Evolutionary conservation across 2,797 vertebrate genomes (phyloP).

Genomic region (Hippopotamyrus pictus): DNA sequence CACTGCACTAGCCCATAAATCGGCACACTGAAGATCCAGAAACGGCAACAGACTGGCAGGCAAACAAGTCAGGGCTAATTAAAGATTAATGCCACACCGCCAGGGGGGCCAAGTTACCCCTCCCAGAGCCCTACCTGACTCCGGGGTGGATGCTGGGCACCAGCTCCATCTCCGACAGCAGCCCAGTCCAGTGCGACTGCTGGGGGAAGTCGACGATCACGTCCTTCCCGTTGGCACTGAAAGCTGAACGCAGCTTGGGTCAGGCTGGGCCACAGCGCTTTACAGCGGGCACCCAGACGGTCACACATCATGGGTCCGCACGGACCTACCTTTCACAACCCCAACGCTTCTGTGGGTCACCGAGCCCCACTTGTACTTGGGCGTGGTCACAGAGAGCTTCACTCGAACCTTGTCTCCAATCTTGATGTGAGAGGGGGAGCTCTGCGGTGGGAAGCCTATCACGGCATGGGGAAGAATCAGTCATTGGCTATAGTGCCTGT

Average conservation of each 20-base stretch:
- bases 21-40: background rate
- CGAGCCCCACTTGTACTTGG: slow-evolving; percentile 98
- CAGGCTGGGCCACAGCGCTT: background rate
- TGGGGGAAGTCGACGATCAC: slow-evolving; percentile 97
- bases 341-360: slow-evolving; percentile 95
- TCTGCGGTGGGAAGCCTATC: slow-evolving; percentile 90
- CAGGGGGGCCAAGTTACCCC: background rate
- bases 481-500: background rate
- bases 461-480: background rate
- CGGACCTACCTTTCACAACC: slow-evolving; percentile 84
- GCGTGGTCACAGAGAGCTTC: slow-evolving; percentile 85
- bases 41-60: background rate
- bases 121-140: slow-evolving; percentile 71
- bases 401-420: slow-evolving; percentile 98
- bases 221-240: slow-evolving; percentile 98
- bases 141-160: slow-evolving; percentile 84
- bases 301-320: background rate
- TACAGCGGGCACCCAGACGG: background rate
- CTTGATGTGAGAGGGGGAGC: slow-evolving; percentile 94
- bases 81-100: background rate
- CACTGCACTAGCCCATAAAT: background rate
- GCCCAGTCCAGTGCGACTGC: slow-evolving; percentile 96
- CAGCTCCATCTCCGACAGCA: slow-evolving; percentile 94
- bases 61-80: background rate
- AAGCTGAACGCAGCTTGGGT: slow-evolving; percentile 61